Evolutionary conservation across 2,113 vertebrate species (phyloP).

Genomic region (Camarhynchus parvulus): DNA sequence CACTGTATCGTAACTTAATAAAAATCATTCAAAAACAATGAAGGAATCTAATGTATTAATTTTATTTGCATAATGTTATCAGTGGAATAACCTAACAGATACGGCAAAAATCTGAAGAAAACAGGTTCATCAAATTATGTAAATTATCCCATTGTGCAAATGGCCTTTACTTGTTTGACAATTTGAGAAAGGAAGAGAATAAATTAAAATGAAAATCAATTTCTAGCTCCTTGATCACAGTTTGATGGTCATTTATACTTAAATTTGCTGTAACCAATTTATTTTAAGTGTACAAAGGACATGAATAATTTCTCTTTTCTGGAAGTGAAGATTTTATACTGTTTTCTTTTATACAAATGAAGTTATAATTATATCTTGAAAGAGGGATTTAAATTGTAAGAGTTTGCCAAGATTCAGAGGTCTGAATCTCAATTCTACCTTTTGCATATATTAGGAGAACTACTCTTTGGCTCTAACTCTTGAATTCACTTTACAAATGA

Average conservation of each 20-base stretch:
- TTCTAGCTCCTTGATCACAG: conserved; percentile 2
- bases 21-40: background rate
- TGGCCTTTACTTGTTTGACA: background rate
- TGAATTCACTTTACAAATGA: background rate
- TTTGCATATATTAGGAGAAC: background rate
- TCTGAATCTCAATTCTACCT: background rate
- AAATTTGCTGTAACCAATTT: conserved; percentile 10
- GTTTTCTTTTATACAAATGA: background rate
- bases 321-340: background rate
- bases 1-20: background rate
- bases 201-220: conserved; percentile 46
- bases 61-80: conserved; percentile 9
- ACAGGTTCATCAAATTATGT: background rate
- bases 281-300: background rate
- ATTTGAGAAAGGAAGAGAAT: conserved; percentile 21
- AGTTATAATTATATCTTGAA: background rate
- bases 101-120: background rate
- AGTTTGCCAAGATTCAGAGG: background rate
- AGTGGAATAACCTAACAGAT: background rate
- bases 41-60: background rate
- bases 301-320: background rate
- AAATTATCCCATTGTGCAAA: background rate
- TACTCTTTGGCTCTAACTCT: background rate
- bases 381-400: background rate
- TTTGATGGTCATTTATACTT: conserved; percentile 10